A percentile compares a stretch with the other conserved stretches of the same genome.
These are phyloP conservation scores for Orientallactaga bullata DNA, from an alignment of 2,113 vertebrate genomes.

Conservation along the genomic window DNA sequence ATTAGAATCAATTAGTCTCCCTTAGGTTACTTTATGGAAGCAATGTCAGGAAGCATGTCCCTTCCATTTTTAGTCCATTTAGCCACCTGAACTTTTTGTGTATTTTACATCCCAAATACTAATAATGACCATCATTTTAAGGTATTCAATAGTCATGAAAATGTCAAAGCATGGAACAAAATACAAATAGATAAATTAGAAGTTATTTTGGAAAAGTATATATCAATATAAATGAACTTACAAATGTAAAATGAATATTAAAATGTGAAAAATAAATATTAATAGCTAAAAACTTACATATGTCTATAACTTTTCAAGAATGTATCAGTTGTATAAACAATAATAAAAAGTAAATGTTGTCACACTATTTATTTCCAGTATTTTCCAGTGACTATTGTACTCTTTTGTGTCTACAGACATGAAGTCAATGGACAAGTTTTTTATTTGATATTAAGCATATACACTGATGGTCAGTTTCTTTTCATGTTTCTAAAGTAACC, in stretches of 20 bases:
- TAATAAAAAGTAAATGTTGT: neutral
- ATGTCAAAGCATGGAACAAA: neutral
- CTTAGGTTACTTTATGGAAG: neutral
- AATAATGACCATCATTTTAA: neutral
- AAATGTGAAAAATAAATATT: neutral
- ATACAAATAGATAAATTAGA: neutral
- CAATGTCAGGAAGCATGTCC: neutral
- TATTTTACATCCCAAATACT: neutral
- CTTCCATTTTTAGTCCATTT: neutral
- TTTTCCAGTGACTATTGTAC: neutral
- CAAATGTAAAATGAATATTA: neutral
- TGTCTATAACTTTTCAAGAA: neutral
- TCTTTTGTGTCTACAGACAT: neutral
- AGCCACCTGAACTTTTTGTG: neutral
- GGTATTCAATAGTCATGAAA: constrained; percentile 16
- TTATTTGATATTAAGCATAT: constrained; percentile 74
- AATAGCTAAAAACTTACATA: neutral
- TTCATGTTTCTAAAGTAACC: constrained; percentile 82
- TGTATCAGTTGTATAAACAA: neutral
- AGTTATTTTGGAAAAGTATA: neutral
- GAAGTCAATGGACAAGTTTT: neutral
- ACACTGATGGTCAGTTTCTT: constrained; percentile 66
- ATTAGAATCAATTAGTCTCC: neutral
- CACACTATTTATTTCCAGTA: neutral
- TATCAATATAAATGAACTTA: neutral